Base-by-base conservation (phyloP, 2,113 vertebrate genomes). In the Dipodomys merriami region DNA sequence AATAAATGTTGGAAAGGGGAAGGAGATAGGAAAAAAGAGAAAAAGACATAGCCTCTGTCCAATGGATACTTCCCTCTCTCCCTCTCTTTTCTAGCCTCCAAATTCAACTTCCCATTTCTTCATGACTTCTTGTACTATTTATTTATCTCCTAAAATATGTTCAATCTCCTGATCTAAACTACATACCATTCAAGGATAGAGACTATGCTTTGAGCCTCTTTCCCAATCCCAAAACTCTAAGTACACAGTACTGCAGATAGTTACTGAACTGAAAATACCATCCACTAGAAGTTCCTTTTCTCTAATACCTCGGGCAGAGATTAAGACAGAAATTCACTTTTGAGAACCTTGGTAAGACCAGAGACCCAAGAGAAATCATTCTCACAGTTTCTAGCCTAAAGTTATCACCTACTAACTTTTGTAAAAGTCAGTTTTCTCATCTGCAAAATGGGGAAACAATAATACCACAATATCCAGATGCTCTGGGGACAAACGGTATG, bases 341-440 rank as follows among this genome's bases (percentile, higher is more conserved):
- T 94, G 46, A 90, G 22, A 46, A 35, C 68, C 64, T 90, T 78
- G 76, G 19, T 79, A 53, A n/a, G 16, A 76, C 74, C 62, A 69
- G 16, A 93, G 64, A 27, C 33, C 44, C 53, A 53, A 2, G 74
- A 85, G n/a, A n/a, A 95, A 73, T 13, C 11, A 23, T 85, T 67
- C 29, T 82, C 29, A 71, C 18, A 23, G 0, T 72, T 76, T 35
- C 64, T 29, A 78, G 23, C 33, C 64, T 53, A 81, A 19, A 6
- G 19, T 19, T 46, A 18, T 71, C 74, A 79, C 25, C 74, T 67
- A 67, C n/a, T 67, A 73, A 68, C 13, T 44, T 77, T 80, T 27
- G 12, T n/a, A 85, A 90, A 71, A 16, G 33, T 88, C 62, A 16
- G 20, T 92, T 84, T 96, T 82, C 89, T 87, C n/a, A 89, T 69